phyloP scores from a whole-genome alignment of 2,113 vertebrate genomes.

The Antechinus flavipes region DNA sequence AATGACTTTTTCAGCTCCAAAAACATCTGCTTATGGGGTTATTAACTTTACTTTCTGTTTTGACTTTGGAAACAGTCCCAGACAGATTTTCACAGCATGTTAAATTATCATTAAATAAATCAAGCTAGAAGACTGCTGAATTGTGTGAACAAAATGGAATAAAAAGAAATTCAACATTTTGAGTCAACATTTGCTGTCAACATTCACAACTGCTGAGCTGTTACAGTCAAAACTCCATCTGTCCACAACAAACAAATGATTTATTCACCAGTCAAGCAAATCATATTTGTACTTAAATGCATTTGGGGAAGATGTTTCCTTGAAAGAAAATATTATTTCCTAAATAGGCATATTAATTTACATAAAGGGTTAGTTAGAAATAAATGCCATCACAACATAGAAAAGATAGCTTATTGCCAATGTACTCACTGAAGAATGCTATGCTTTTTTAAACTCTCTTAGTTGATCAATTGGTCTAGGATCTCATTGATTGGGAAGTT shows the following conservation, averaged over 20 bases:
- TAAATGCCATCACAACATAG: neutral
- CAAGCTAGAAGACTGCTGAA: slow-evolving; percentile 39
- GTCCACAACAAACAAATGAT: neutral
- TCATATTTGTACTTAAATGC: slow-evolving; percentile 56
- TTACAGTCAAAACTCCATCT: slow-evolving; percentile 47
- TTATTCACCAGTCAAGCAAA: slow-evolving; percentile 49
- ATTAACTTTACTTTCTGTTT: slow-evolving; percentile 57
- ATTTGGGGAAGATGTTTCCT: neutral
- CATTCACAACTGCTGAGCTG: slow-evolving; percentile 20
- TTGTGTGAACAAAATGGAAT: slow-evolving; percentile 62
- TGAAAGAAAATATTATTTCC: neutral
- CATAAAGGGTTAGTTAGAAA: slow-evolving; percentile 12
- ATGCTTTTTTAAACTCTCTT: neutral
- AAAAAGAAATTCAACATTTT: slow-evolving; percentile 54
- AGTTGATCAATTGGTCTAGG: neutral
- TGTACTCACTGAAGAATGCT: neutral
- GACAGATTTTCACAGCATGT: slow-evolving; percentile 1
- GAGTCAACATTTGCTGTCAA: slow-evolving; percentile 54
- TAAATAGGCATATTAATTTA: neutral
- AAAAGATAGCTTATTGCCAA: neutral
- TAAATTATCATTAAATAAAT: slow-evolving; percentile 68
- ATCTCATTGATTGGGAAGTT: neutral
- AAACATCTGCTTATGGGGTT: slow-evolving; percentile 14
- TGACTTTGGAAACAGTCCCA: slow-evolving; percentile 59
- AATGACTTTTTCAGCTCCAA: neutral